These are phyloP conservation scores for Chironex yamaguchii DNA, from an alignment of 30 jellyfish, hydroid and myxozoan species.

Conservation along the genomic window DNA sequence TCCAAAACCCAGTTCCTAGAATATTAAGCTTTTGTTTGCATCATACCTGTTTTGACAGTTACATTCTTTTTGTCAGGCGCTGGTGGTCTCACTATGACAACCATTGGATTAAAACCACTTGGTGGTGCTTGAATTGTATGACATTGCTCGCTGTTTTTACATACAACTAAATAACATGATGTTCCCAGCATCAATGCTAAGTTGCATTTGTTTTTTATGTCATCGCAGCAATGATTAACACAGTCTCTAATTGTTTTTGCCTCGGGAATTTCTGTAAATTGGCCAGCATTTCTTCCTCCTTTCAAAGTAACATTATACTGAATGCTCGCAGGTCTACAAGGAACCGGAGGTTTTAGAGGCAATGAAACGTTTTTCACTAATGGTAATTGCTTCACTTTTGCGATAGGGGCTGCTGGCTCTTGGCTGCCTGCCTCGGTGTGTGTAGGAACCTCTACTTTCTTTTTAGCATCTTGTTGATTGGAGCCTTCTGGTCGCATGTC, in stretches of 20 bases:
- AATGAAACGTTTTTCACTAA: slow-evolving; percentile 34
- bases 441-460: slow-evolving; percentile 40
- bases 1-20: no score
- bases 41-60: background rate
- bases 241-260: slow-evolving; percentile 81
- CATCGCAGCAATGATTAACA: slow-evolving; percentile 86
- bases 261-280: slow-evolving; percentile 75
- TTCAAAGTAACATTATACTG: slow-evolving; percentile 84
- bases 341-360: slow-evolving; percentile 19
- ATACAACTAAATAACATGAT: slow-evolving; percentile 86
- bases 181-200: slow-evolving; percentile 95
- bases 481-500: slow-evolving; percentile 43
- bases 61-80: background rate
- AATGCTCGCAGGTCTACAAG: slow-evolving; percentile 71
- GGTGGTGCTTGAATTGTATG: slow-evolving; percentile 92
- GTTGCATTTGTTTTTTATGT: slow-evolving; percentile 75
- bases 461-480: background rate
- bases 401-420: slow-evolving; percentile 52
- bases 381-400: slow-evolving; percentile 9
- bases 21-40: no score
- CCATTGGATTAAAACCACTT: slow-evolving; percentile 88
- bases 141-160: slow-evolving; percentile 84
- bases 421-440: slow-evolving; percentile 9
- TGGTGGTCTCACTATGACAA: slow-evolving; percentile 82
- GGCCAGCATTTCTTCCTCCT: slow-evolving; percentile 98